Evolutionary conservation across 2,888 invertebrate genomes (phyloP), one percentile per base, ranked within the genome.

Genomic region (Argynnis bischoffii): DNA sequence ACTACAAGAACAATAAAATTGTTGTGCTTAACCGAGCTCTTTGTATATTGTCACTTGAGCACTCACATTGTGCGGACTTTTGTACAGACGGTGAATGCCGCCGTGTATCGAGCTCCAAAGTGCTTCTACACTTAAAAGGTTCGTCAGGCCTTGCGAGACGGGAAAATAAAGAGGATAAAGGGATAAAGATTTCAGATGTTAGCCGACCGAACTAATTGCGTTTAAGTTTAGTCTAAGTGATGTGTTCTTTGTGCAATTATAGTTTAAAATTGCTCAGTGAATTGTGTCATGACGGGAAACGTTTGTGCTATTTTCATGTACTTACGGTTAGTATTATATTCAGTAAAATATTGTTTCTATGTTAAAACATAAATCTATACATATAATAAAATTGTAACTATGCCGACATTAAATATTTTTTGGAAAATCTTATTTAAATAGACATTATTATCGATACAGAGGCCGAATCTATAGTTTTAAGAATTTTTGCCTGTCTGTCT

Each of bases 21-120:
- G 21, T 51, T 47, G 31, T 47, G 50, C 56, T 56, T 64, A 56
- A 64, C 64, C 35, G 54, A 66, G 47, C 54, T 46, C 59, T 66
- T 66, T 66, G 65, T 47, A 64, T 16, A 54, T 26, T 54, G 60
- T 66, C 48, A 66, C 66, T 15, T 54, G 59, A 66, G 54, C 64
- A 50, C 51, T 41, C 61, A 61, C 51, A 41, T 51, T 61, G 66
- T 54, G 21, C 51, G 35, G 55, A 48, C 53, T 56, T 56, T 54
- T 60, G 48, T 60, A 59, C 54, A 31, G 59, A 60, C 31, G 54
- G 47, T 54, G 66, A 51, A 64, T 66, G 47, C 47, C 31, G 60
- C 48, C 66, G 56, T 56, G 57, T 65, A 66, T 66, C 66, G 66
- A 66, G 59, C 60, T 26, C 16, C 53, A 59, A 54, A 66, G 59